Percentiles rank a stretch among this genome's conserved stretches.
Evolutionary conservation across 2,888 invertebrate species (phyloP).

Genomic region (Dolomedes plantarius): DNA sequence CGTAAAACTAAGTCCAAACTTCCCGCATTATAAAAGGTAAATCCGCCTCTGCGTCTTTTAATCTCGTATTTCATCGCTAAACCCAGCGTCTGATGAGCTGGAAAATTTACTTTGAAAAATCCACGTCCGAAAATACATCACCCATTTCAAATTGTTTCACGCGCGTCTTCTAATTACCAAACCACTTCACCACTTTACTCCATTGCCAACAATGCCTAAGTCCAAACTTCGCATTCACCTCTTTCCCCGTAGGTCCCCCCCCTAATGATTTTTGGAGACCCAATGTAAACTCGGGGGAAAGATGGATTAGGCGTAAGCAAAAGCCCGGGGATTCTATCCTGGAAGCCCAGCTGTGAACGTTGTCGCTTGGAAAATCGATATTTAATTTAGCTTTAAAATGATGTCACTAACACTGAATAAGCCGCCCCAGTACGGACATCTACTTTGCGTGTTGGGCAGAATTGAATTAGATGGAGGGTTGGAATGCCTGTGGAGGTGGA

Average conservation of each 20-base stretch:
- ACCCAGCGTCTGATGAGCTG: too few relatives aligned
- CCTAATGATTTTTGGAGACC: conserved; percentile 6
- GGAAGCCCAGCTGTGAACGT: conserved; percentile 11
- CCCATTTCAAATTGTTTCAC: background rate
- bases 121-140: background rate
- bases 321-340: conserved; percentile 7
- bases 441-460: conserved; percentile 20
- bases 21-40: too few relatives aligned
- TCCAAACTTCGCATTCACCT: background rate
- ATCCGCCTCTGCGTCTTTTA: too few relatives aligned
- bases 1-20: too few relatives aligned
- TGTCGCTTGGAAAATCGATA: conserved; percentile 51
- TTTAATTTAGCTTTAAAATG: conserved; percentile 65
- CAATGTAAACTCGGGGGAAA: conserved; percentile 7
- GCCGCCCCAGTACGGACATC: background rate
- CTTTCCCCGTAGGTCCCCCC: background rate
- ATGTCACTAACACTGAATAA: conserved; percentile 44
- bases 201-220: background rate
- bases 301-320: conserved; percentile 26
- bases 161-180: background rate
- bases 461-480: conserved; percentile 25
- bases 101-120: too few relatives aligned
- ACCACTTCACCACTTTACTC: background rate
- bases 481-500: background rate
- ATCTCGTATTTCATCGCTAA: too few relatives aligned